phyloP scores from a whole-genome alignment of 2,888 invertebrate species.

The Allolobophora icterica region DNA sequence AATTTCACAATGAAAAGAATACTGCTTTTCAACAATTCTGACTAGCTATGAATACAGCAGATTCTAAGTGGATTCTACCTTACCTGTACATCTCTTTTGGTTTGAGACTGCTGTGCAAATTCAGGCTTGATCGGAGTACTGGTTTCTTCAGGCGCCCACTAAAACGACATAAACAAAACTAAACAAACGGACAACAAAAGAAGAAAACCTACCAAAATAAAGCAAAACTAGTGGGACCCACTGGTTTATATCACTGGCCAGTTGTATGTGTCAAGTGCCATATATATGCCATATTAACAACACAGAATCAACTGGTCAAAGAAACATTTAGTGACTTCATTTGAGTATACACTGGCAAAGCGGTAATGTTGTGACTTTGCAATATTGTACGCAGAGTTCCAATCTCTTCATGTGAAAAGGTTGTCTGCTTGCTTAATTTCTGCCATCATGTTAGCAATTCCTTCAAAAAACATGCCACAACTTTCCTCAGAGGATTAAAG shows the following conservation, averaged over 20 bases:
- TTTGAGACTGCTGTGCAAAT: slow-evolving; percentile 12
- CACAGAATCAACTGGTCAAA: neutral
- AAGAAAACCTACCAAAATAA: neutral
- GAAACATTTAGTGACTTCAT: neutral
- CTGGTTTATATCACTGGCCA: too few relatives aligned
- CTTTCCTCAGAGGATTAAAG: neutral
- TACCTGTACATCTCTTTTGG: slow-evolving; percentile 18
- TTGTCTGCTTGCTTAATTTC: neutral
- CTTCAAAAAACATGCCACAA: neutral
- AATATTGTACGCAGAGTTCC: neutral
- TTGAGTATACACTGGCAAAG: too few relatives aligned
- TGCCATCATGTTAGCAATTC: neutral
- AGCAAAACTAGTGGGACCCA: too few relatives aligned
- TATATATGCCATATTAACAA: neutral
- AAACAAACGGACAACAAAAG: neutral
- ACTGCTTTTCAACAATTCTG: neutral
- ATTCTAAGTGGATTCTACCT: neutral
- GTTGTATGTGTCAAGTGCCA: neutral
- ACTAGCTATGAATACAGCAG: too few relatives aligned
- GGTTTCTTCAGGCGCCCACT: slow-evolving; percentile 42
- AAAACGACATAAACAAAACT: neutral
- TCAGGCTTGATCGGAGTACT: slow-evolving; percentile 42
- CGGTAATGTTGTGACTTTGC: neutral
- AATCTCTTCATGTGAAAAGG: neutral
- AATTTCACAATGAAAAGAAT: neutral